Evolutionary conservation across 2,113 vertebrate species (phyloP).

Genomic region (Nothobranchius kuhntae): DNA sequence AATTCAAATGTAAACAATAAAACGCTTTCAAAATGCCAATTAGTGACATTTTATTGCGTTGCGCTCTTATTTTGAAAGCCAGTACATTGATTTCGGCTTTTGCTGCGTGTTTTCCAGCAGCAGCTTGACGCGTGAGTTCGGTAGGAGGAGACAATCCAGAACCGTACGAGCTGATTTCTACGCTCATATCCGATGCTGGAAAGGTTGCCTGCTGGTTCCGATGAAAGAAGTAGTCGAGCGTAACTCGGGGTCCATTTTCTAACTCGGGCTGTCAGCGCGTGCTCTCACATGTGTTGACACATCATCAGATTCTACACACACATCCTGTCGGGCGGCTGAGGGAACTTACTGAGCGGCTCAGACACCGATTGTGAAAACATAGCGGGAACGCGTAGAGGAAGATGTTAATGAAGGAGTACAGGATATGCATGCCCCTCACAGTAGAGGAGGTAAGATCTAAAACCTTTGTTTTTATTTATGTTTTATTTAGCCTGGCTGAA

Average conservation of each 20-base stretch:
- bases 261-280: constrained; percentile 6
- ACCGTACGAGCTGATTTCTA: constrained; percentile 34
- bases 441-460: constrained; percentile 91
- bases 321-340: constrained; percentile 53
- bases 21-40: too few species aligned
- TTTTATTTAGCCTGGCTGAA: neutral
- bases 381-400: constrained; percentile 34
- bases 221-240: constrained; percentile 45
- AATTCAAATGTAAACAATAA: too few species aligned
- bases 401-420: constrained; percentile 98
- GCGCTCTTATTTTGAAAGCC: constrained; percentile 4
- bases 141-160: constrained; percentile 46
- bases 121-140: constrained; percentile 18
- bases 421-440: constrained; percentile 97
- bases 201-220: constrained; percentile 26
- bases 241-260: constrained; percentile 15
- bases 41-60: too few species aligned
- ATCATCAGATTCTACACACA: constrained; percentile 32
- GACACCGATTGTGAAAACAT: constrained; percentile 38
- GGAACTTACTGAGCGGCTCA: constrained; percentile 27
- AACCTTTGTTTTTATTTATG: neutral
- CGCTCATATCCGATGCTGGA: neutral
- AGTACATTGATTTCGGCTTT: neutral
- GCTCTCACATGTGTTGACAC: constrained; percentile 55
- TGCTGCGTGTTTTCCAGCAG: rapidly evolving